These are phyloP conservation scores for Apodemia zela DNA, from an alignment of 2,888 invertebrate species.

Conservation along the genomic window DNA sequence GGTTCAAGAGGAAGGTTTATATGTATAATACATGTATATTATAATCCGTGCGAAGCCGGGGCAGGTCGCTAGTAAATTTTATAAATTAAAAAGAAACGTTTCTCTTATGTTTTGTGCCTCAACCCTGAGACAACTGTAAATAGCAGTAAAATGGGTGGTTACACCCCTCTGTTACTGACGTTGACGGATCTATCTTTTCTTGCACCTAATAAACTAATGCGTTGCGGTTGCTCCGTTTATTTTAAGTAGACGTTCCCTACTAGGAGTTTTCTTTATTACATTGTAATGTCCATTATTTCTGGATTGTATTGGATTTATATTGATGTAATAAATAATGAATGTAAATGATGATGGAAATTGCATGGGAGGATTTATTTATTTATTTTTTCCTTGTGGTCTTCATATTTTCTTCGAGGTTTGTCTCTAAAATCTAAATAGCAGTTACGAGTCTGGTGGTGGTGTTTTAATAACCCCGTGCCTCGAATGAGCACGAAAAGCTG, in stretches of 20 bases:
- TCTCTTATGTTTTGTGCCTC: conserved; percentile 33
- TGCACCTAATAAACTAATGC: conserved; percentile 76
- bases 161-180: conserved; percentile 55
- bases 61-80: no score
- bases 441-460: no score
- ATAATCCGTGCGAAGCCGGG: no score
- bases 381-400: no score
- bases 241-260: conserved; percentile 38
- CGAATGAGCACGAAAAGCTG: no score
- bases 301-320: conserved; percentile 16
- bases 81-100: conserved; percentile 8
- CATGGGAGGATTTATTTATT: not conserved
- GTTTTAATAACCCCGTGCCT: no score
- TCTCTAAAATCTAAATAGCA: no score
- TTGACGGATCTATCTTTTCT: conserved; percentile 68
- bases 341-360: not conserved
- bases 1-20: no score
- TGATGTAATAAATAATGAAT: conserved; percentile 4
- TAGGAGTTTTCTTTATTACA: conserved; percentile 32
- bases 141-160: conserved; percentile 69
- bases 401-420: no score
- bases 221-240: conserved; percentile 39
- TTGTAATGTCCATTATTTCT: conserved; percentile 29
- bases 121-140: conserved; percentile 44
- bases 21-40: no score